Conservation (phyloP, 2,888 invertebrate species). For the Erebia palarica region DNA sequence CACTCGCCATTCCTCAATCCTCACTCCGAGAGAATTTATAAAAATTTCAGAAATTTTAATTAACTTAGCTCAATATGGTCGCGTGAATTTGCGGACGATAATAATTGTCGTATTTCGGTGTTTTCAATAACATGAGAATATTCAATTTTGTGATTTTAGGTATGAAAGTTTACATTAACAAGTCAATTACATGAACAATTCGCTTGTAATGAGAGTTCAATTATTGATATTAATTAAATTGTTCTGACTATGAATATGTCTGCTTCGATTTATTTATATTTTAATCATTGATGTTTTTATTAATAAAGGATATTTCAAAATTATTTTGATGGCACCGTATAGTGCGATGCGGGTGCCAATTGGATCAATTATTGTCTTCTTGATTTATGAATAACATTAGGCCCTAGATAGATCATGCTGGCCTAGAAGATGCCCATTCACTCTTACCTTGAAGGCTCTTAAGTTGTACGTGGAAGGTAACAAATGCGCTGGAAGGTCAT, state of each 20-base stretch:
- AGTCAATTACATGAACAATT: constrained; percentile 25
- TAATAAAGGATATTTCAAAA: not conserved
- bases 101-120: not conserved
- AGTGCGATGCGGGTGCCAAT: too few species aligned
- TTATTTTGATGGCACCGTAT: too few species aligned
- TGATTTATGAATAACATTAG: too few species aligned
- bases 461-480: too few species aligned
- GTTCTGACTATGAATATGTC: not conserved
- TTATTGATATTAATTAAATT: constrained; percentile 15
- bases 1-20: not conserved
- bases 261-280: not conserved
- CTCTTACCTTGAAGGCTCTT: too few species aligned
- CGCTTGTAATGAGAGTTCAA: not conserved
- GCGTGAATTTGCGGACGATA: not conserved
- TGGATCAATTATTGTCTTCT: too few species aligned
- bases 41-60: constrained; percentile 8
- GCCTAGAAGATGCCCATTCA: too few species aligned
- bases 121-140: not conserved
- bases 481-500: too few species aligned
- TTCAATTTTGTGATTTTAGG: constrained; percentile 9
- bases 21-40: not conserved
- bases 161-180: constrained; percentile 17
- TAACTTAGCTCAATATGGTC: not conserved
- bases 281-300: not conserved
- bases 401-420: too few species aligned